Evolutionary conservation across 2,113 vertebrate species (phyloP).

Genomic region (Elephas maximus): DNA sequence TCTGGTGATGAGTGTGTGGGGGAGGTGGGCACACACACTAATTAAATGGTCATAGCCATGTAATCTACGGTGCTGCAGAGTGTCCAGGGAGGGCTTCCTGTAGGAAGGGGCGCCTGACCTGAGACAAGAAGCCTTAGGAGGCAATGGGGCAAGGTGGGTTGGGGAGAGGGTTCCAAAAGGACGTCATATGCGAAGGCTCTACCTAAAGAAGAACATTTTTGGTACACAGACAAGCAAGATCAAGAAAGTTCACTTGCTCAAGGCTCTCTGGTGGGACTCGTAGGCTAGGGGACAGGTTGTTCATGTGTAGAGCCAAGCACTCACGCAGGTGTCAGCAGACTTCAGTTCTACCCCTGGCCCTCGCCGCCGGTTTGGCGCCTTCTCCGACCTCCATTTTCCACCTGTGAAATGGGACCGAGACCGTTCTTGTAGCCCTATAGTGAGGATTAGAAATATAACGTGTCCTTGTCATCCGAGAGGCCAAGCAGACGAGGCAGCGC

Average conservation of each 20-base stretch:
- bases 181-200: not conserved
- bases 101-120: not conserved
- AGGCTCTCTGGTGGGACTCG: not conserved
- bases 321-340: not conserved
- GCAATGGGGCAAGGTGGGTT: not conserved
- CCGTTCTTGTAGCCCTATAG: not conserved
- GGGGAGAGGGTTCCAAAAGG: not conserved
- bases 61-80: rapidly evolving
- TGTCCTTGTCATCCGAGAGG: not conserved
- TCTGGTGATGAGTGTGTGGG: rapidly evolving
- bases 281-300: not conserved
- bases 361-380: not conserved
- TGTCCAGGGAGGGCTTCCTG: not conserved
- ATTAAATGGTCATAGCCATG: not conserved
- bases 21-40: not conserved
- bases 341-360: not conserved
- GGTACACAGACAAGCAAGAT: not conserved
- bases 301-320: not conserved
- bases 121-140: not conserved
- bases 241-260: not conserved
- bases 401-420: not conserved
- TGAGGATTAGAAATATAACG: not conserved
- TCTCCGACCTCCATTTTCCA: constrained; percentile 16
- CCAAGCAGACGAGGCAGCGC: not conserved
- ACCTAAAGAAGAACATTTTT: not conserved